A percentile compares a stretch with the other conserved stretches of the same genome.
These are phyloP conservation scores for Glyptemys insculpta DNA, from an alignment of 2,797 vertebrate species.

Conservation along the genomic window DNA sequence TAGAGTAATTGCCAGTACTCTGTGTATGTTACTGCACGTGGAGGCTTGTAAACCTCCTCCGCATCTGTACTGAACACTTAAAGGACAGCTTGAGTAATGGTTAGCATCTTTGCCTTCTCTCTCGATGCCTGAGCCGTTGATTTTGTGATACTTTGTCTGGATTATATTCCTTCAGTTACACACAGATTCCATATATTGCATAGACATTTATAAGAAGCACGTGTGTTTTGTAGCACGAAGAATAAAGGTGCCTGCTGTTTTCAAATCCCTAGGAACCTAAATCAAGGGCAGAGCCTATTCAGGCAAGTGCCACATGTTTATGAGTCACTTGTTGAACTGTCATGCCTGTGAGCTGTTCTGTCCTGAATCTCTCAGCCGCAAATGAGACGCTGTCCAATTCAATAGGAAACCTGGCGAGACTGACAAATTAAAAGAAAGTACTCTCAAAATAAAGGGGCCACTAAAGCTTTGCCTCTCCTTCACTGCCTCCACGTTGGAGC, in stretches of 20 bases:
- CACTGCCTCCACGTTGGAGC: background rate
- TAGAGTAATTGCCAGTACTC: slow-evolving; percentile 50
- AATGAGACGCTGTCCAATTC: background rate
- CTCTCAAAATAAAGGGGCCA: background rate
- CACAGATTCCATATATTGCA: slow-evolving; percentile 16
- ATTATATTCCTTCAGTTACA: slow-evolving; percentile 40
- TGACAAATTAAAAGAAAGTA: background rate
- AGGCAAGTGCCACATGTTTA: background rate
- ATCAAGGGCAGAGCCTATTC: slow-evolving; percentile 56
- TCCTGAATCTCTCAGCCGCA: background rate
- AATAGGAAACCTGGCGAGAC: slow-evolving; percentile 43
- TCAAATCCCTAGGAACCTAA: slow-evolving; percentile 60
- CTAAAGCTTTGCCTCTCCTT: background rate
- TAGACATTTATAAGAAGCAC: slow-evolving; percentile 59
- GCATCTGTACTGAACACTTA: background rate
- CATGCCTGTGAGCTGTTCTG: background rate
- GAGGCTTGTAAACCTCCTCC: background rate
- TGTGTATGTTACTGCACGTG: background rate
- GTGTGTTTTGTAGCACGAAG: slow-evolving; percentile 46
- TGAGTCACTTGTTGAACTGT: slow-evolving; percentile 46
- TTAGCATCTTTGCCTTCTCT: slow-evolving; percentile 44
- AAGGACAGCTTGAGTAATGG: slow-evolving; percentile 51
- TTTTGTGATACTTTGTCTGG: slow-evolving; percentile 48
- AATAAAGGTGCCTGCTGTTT: slow-evolving; percentile 63
- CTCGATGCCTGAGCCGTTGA: slow-evolving; percentile 8